phyloP scores from a whole-genome alignment of 2,797 vertebrate species.

The Sebastes hubbsi region DNA sequence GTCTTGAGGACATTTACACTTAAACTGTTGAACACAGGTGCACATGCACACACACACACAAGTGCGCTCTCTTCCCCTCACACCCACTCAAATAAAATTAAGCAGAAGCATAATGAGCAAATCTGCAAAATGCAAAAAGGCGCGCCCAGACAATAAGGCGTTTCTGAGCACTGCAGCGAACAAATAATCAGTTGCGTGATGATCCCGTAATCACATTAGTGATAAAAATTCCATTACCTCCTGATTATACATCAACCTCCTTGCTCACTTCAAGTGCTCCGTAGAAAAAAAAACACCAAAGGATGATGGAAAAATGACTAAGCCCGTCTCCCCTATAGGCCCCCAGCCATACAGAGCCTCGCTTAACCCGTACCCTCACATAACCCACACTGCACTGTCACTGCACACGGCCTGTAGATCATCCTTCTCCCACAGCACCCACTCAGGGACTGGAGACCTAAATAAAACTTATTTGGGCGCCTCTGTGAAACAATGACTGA shows the following conservation, averaged over 20 bases:
- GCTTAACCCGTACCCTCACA: slow-evolving; percentile 30
- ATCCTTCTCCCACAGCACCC: slow-evolving; percentile 33
- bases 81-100: slow-evolving; percentile 28
- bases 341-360: slow-evolving; percentile 8
- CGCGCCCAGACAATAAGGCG: slow-evolving; percentile 12
- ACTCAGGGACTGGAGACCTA: slow-evolving; percentile 43
- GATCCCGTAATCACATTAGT: slow-evolving; percentile 69
- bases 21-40: not conserved
- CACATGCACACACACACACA: not conserved
- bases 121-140: slow-evolving; percentile 30
- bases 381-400: slow-evolving; percentile 32
- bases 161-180: slow-evolving; percentile 42
- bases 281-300: slow-evolving; percentile 42
- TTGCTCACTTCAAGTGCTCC: slow-evolving; percentile 30
- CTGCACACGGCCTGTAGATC: slow-evolving; percentile 19
- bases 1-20: slow-evolving; percentile 41
- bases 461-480: slow-evolving; percentile 56
- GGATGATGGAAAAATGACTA: slow-evolving; percentile 52
- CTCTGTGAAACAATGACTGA: slow-evolving; percentile 56
- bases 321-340: slow-evolving; percentile 27
- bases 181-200: slow-evolving; percentile 53
- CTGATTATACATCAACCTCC: slow-evolving; percentile 52
- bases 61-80: not conserved
- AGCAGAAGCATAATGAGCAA: slow-evolving; percentile 7
- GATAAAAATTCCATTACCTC: slow-evolving; percentile 68